Evolutionary conservation across 2,113 vertebrate genomes (phyloP).

Genomic region (Geococcyx californianus): DNA sequence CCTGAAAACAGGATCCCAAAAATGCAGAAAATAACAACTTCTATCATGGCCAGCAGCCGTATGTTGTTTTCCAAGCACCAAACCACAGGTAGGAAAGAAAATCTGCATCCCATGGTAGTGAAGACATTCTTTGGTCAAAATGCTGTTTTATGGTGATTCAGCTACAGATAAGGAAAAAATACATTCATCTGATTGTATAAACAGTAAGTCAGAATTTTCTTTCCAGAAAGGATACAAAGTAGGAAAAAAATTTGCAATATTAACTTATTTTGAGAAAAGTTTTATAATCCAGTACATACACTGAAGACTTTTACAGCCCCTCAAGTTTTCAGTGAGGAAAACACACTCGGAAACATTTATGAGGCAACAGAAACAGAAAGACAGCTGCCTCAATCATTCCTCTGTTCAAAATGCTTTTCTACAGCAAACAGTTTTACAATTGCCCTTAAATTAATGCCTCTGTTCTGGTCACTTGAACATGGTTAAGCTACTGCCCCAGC

Average conservation of each 20-base stretch:
- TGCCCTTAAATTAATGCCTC: background rate
- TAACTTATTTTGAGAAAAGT: background rate
- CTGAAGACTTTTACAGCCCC: background rate
- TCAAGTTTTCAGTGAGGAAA: background rate
- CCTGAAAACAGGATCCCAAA: background rate
- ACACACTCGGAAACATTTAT: background rate
- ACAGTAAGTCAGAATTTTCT: background rate
- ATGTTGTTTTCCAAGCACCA: background rate
- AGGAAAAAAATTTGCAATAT: background rate
- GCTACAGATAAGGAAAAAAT: background rate
- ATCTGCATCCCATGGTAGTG: background rate
- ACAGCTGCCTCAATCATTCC: background rate
- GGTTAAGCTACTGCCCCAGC: background rate
- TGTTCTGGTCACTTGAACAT: background rate
- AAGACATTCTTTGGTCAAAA: background rate
- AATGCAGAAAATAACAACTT: background rate
- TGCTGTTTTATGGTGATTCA: background rate
- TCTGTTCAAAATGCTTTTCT: background rate
- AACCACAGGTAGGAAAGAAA: background rate
- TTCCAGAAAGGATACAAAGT: background rate
- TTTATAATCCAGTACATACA: background rate
- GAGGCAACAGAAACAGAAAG: constrained; percentile 6
- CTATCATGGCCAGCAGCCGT: background rate
- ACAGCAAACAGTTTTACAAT: background rate
- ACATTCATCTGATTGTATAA: background rate